These are phyloP conservation scores for Chaetophractus vellerosus DNA, from an alignment of 2,797 vertebrate genomes.

Conservation along the genomic window DNA sequence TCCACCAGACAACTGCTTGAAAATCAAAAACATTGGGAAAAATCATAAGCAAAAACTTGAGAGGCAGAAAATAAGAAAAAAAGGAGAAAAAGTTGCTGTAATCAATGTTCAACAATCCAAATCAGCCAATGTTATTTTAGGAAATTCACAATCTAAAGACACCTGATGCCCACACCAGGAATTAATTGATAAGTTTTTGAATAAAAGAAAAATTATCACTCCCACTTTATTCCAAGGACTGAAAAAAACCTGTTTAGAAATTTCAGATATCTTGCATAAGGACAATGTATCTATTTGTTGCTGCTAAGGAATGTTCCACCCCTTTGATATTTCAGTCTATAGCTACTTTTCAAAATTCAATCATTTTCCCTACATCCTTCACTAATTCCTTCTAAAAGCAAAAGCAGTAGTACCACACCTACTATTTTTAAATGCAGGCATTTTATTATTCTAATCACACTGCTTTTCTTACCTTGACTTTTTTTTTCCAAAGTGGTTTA, in stretches of 20 bases:
- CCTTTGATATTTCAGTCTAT: constrained; percentile 43
- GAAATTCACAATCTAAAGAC: constrained; percentile 58
- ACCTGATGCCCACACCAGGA: constrained; percentile 20
- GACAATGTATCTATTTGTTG: constrained; percentile 64
- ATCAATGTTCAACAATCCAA: background rate
- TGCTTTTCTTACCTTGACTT: background rate
- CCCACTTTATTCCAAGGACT: constrained; percentile 65
- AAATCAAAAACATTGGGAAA: constrained; percentile 33
- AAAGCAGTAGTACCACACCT: background rate
- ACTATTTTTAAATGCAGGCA: constrained; percentile 52
- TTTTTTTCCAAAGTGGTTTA: background rate
- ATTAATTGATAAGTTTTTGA: constrained; percentile 63
- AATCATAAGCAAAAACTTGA: constrained; percentile 44
- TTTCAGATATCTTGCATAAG: constrained; percentile 72
- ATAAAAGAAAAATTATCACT: constrained; percentile 59
- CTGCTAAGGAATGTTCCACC: constrained; percentile 6
- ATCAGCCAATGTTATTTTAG: constrained; percentile 33
- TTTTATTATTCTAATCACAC: constrained; percentile 59
- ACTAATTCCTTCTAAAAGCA: constrained; percentile 63
- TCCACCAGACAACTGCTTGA: constrained; percentile 19
- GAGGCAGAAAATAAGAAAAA: background rate
- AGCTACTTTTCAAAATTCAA: constrained; percentile 65
- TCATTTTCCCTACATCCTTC: constrained; percentile 61
- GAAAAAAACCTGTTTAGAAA: constrained; percentile 74
- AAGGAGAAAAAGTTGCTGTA: constrained; percentile 26